Base-by-base conservation (phyloP, 2,888 invertebrate species). In the Xylota segnis region DNA sequence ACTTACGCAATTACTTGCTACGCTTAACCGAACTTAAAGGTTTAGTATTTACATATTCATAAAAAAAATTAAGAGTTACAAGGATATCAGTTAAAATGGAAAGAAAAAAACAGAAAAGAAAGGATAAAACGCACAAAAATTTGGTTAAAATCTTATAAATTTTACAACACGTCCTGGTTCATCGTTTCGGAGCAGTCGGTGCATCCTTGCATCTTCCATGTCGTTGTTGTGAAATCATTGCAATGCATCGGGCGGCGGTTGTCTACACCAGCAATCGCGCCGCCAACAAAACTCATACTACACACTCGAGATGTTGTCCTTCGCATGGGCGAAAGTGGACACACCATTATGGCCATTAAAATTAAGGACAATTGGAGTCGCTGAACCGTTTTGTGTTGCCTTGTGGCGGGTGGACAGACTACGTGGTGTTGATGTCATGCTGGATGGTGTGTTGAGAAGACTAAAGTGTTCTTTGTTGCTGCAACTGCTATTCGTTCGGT, bases 401-500 rank as follows among this genome's bases (percentile, higher is more conserved):
- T 86, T 86, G 14, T 76, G 59, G 0, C 82, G 86, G 5, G 61
- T 61, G 18, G 83, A 74, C 0, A 66, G 58, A 32, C 56, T 79
- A 18, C 82, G 43, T 5, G 79, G 71, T 16, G 86, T 58, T 9
- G 77, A 50, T 27, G 72, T 29, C 68, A 74, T 66, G 5, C 70
- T 77, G n/a, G 52, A 56, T 10, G 86, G 72, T n/a, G 81, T 70
- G 43, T 82, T 87, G 4, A 92, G 54, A 5, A 91, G 84, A 5
- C 89, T 90, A 40, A 91, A 88, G 34, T 91, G 91, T 61, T 91
- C 92, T 10, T 83, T 87, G 54, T n/a, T 87, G 71, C 81, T 90
- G 78, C 82, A 68, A 16, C 58, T 88, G 87, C 90, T 90, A 5
- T 89, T 88, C 29, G 89, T 90, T 58, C 92, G 90, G 75, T 90